Percentiles rank a stretch among this genome's conserved stretches.
These are phyloP conservation scores for Aradus depressus DNA, from an alignment of 2,888 invertebrate genomes.

Conservation along the genomic window DNA sequence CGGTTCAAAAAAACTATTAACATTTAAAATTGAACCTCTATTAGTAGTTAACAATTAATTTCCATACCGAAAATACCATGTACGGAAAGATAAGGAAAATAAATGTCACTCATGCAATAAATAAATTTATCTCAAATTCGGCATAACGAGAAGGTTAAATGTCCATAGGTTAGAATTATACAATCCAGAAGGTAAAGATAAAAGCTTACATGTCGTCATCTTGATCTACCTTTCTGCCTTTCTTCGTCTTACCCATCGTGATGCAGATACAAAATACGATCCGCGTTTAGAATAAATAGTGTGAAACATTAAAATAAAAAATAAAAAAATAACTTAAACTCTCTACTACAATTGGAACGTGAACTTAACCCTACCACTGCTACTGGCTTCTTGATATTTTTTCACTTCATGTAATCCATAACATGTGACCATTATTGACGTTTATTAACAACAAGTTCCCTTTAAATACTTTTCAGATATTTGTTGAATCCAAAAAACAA, in stretches of 20 bases:
- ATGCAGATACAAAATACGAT: conserved; percentile 12
- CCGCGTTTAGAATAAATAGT: conserved; percentile 11
- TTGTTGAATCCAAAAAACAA: too few relatives aligned
- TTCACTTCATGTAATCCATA: too few relatives aligned
- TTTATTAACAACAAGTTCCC: too few relatives aligned
- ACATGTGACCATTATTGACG: too few relatives aligned
- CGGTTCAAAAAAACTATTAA: background rate
- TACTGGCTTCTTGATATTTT: conserved; percentile 13
- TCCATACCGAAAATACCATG: background rate
- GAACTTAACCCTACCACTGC: conserved; percentile 7
- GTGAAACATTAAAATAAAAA: conserved; percentile 17
- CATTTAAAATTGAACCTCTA: background rate
- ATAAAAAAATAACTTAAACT: conserved; percentile 8
- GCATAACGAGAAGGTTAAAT: conserved; percentile 5
- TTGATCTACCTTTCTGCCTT: conserved; percentile 63
- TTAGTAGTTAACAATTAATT: conserved; percentile 5
- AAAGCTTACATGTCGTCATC: conserved; percentile 47
- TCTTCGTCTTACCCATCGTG: conserved; percentile 62
- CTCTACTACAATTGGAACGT: conserved; percentile 7
- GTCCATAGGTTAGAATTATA: conserved; percentile 7
- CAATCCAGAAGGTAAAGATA: conserved; percentile 21
- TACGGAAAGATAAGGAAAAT: background rate
- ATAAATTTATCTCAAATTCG: too few relatives aligned
- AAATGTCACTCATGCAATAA: too few relatives aligned
- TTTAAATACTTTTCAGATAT: too few relatives aligned